phyloP scores from a whole-genome alignment of 2,888 invertebrate genomes.

The Deroplatys truncata region DNA sequence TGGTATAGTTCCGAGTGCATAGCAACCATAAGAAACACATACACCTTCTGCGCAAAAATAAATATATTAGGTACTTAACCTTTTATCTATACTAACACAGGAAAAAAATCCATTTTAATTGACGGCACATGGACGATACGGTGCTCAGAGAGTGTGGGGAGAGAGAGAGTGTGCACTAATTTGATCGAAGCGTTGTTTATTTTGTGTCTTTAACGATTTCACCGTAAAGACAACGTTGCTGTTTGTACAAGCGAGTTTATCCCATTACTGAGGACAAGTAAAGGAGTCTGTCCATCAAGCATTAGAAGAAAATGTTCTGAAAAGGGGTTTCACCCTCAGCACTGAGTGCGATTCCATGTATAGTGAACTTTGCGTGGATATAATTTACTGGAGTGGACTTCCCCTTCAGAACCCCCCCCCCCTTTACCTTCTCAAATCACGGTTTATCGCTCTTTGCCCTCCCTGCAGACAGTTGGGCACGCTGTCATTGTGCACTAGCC shows the following conservation, averaged over 20 bases:
- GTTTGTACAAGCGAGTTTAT: background rate
- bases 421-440: background rate
- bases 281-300: background rate
- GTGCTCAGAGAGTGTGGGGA: no score
- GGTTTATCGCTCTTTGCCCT: background rate
- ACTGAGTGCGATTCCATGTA: background rate
- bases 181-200: no score
- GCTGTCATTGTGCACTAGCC: no score
- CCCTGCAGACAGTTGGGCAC: background rate
- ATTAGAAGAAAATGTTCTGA: background rate
- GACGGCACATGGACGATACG: no score
- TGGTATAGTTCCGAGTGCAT: no score
- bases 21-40: no score
- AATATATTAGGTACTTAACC: no score
- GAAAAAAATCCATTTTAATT: no score
- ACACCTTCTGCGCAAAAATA: no score
- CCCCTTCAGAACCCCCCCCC: background rate
- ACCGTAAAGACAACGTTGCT: background rate
- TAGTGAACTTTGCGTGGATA: background rate
- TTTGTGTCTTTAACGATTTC: no score
- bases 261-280: background rate
- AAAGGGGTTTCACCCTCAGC: background rate
- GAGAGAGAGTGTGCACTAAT: no score
- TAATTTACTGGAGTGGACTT: background rate
- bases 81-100: no score